phyloP scores from a whole-genome alignment of 2,888 invertebrate genomes.

The Luffia ferchaultella region DNA sequence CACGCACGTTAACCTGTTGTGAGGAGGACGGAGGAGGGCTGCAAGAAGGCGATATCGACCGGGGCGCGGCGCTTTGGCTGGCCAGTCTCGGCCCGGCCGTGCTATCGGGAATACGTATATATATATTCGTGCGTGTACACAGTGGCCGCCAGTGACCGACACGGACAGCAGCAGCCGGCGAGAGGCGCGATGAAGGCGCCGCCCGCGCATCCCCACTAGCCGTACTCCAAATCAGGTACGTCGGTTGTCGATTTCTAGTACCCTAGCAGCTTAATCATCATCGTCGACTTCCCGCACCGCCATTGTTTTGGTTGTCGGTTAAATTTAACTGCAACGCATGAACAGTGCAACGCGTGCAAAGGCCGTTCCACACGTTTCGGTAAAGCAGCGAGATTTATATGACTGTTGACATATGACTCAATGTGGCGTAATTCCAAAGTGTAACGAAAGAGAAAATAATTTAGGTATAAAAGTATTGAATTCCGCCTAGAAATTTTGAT shows the following conservation, averaged over 20 bases:
- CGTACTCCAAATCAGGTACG: not conserved
- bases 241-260: too few relatives aligned
- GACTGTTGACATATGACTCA: not conserved
- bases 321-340: not conserved
- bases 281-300: not conserved
- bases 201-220: too few relatives aligned
- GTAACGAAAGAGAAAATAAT: too few relatives aligned
- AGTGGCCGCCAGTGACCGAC: slow-evolving; percentile 11
- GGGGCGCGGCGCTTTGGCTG: slow-evolving; percentile 26
- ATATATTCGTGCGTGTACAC: slow-evolving; percentile 16
- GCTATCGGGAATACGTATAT: slow-evolving; percentile 10
- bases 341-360: not conserved
- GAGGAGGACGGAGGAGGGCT: slow-evolving; percentile 18
- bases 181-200: too few relatives aligned
- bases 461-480: too few relatives aligned
- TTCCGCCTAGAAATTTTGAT: too few relatives aligned
- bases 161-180: not conserved
- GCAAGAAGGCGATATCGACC: slow-evolving; percentile 39
- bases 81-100: slow-evolving; percentile 33
- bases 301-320: not conserved
- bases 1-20: slow-evolving; percentile 57
- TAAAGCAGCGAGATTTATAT: not conserved
- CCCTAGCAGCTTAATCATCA: too few relatives aligned
- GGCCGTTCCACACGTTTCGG: not conserved
- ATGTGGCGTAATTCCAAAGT: not conserved